Evolutionary conservation across 2,888 invertebrate genomes (phyloP).

Genomic region (Galeopsomyia nigrocyanea): DNA sequence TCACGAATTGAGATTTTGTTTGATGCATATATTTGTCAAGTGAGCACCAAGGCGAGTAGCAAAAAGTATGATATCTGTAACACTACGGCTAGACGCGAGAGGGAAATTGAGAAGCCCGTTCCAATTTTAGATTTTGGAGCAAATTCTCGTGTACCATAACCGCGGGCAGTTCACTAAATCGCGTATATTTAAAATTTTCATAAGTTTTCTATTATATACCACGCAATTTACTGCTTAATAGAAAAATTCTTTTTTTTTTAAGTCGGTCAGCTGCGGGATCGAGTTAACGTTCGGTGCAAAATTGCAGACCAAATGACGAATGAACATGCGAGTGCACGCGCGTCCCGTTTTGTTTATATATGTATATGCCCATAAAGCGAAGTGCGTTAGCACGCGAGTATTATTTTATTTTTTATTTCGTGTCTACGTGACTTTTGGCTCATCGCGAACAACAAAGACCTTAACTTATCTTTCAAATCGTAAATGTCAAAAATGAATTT

Average conservation of each 20-base stretch:
- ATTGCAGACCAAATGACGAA: constrained; percentile 22
- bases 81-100: neutral
- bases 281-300: constrained; percentile 15
- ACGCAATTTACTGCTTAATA: constrained; percentile 5
- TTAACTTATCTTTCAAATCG: constrained; percentile 1
- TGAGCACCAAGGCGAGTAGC: no score
- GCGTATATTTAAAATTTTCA: neutral
- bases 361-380: constrained; percentile 4
- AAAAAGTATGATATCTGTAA: no score
- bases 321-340: constrained; percentile 11
- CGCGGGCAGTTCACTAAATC: no score
- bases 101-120: neutral
- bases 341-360: constrained; percentile 17
- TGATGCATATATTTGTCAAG: no score
- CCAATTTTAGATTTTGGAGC: constrained; percentile 22
- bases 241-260: neutral
- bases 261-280: constrained; percentile 23
- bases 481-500: no score
- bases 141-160: neutral
- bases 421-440: constrained; percentile 30
- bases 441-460: constrained; percentile 6
- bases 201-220: neutral
- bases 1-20: neutral
- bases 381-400: neutral
- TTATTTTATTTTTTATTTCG: neutral